These are phyloP conservation scores for Nineta flava DNA, from an alignment of 2,888 invertebrate genomes.

Conservation along the genomic window DNA sequence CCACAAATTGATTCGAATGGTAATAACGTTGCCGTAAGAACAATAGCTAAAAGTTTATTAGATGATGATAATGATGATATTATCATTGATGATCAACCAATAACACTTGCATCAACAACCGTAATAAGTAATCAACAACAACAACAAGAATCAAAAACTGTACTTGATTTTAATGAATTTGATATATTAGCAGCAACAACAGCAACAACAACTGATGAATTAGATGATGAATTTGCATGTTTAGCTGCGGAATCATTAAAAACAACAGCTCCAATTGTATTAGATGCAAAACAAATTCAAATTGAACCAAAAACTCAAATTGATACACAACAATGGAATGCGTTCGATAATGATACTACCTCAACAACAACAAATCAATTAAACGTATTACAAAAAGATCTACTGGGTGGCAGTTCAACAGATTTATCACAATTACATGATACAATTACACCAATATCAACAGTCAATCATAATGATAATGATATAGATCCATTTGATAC, in stretches of 20 bases:
- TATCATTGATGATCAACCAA: conserved; percentile 44
- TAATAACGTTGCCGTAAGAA: conserved; percentile 10
- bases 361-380: conserved; percentile 39
- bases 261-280: conserved; percentile 30
- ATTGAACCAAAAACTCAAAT: conserved; percentile 28
- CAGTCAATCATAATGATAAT: conserved; percentile 32
- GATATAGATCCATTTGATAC: conserved; percentile 79
- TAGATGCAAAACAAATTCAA: conserved; percentile 15
- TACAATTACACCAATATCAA: conserved; percentile 27
- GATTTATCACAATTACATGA: conserved; percentile 55
- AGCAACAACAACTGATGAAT: conserved; percentile 30
- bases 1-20: conserved; percentile 29
- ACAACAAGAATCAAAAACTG: conserved; percentile 9
- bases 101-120: conserved; percentile 43
- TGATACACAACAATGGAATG: conserved; percentile 40
- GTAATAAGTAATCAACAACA: conserved; percentile 21
- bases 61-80: conserved; percentile 53
- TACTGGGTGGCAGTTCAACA: conserved; percentile 60
- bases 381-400: conserved; percentile 38
- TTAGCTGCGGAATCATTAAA: conserved; percentile 64
- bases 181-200: conserved; percentile 25
- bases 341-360: conserved; percentile 39
- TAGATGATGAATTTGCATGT: conserved; percentile 62
- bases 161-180: conserved; percentile 30
- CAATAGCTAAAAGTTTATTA: conserved; percentile 41